Conservation (phyloP, 2,113 vertebrate genomes). For the Python bivittatus region DNA sequence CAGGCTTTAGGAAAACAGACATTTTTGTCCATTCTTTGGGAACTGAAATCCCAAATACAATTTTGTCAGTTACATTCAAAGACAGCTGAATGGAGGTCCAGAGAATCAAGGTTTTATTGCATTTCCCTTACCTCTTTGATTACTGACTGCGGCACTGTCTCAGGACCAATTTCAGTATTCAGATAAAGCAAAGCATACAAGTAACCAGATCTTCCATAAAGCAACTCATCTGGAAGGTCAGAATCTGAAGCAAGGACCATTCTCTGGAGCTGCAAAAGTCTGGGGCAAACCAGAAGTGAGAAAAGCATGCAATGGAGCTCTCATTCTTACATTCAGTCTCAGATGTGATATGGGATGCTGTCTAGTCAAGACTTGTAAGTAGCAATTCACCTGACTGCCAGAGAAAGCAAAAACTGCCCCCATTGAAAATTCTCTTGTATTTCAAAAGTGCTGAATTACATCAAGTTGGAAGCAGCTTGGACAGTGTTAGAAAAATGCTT, state of each 20-base stretch:
- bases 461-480: background rate
- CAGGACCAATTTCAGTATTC: slow-evolving; percentile 85
- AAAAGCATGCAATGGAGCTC: background rate
- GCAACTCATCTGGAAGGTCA: slow-evolving; percentile 89
- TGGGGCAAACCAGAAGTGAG: slow-evolving; percentile 58
- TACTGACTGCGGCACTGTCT: slow-evolving; percentile 79
- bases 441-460: background rate
- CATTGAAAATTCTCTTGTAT: background rate
- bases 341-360: background rate
- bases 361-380: background rate
- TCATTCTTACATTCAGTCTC: background rate
- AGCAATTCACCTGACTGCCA: background rate
- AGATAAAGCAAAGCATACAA: slow-evolving; percentile 91
- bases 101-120: background rate
- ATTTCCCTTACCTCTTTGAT: slow-evolving; percentile 81
- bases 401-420: background rate
- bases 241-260: slow-evolving; percentile 80
- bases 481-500: background rate
- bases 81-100: background rate
- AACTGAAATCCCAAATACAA: background rate
- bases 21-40: background rate
- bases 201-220: slow-evolving; percentile 92
- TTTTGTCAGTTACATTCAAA: background rate
- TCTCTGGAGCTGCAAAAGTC: slow-evolving; percentile 90
- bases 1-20: background rate